These are phyloP conservation scores for Empis livida DNA, from an alignment of 2,888 invertebrate genomes.

Conservation along the genomic window DNA sequence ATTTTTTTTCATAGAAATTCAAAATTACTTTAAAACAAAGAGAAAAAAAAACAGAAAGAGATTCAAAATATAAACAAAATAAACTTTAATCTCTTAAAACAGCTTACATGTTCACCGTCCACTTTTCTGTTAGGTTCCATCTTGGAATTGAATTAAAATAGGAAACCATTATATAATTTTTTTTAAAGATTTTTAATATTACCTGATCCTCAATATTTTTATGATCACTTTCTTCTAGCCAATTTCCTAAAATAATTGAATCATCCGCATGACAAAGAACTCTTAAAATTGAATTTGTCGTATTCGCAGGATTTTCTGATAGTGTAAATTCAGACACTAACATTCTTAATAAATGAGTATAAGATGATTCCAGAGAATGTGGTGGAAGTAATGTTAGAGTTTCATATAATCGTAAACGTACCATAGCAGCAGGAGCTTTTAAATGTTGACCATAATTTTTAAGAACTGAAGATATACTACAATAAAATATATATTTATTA, in stretches of 20 bases:
- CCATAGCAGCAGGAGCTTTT: slow-evolving; percentile 88
- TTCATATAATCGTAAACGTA: slow-evolving; percentile 84
- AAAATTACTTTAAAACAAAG: too few species aligned
- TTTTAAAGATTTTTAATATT: slow-evolving; percentile 10
- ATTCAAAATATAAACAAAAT: too few species aligned
- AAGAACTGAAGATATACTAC: slow-evolving; percentile 67
- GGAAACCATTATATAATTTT: neutral
- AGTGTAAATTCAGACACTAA: slow-evolving; percentile 90
- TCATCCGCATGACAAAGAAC: slow-evolving; percentile 79
- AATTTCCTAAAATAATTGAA: slow-evolving; percentile 84
- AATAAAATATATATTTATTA: slow-evolving; percentile 11
- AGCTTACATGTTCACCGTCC: slow-evolving; percentile 71
- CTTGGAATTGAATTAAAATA: slow-evolving; percentile 31
- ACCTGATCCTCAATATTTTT: slow-evolving; percentile 96
- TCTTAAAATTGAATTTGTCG: slow-evolving; percentile 70
- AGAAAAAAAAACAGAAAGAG: too few species aligned
- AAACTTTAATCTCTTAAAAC: too few species aligned
- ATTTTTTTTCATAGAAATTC: too few species aligned
- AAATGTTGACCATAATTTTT: slow-evolving; percentile 84
- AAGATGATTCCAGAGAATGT: slow-evolving; percentile 68
- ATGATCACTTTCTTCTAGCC: slow-evolving; percentile 91
- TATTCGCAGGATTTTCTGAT: slow-evolving; percentile 86
- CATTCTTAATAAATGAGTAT: slow-evolving; percentile 78
- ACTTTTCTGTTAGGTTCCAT: slow-evolving; percentile 74
- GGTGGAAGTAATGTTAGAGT: slow-evolving; percentile 67